Base-by-base conservation (phyloP, 2,113 vertebrate genomes). In the Psittacara wagleri region DNA sequence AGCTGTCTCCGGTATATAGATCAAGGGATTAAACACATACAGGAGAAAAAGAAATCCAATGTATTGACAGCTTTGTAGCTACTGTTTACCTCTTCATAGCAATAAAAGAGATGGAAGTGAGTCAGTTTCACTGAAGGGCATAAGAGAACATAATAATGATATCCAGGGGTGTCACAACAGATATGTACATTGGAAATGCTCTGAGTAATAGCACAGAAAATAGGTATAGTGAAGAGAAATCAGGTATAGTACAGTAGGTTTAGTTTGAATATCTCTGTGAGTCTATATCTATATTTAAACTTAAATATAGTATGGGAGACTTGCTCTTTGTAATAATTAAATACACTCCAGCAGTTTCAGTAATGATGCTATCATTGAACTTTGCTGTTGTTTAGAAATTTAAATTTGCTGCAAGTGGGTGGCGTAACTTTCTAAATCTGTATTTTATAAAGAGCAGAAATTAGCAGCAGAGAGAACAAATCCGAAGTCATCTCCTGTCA, bases 401-500 rank as follows among this genome's bases (percentile, higher is more conserved):
- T 62, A 88, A 90, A 97, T 92, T 87, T 93, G 44, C 88, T 95
- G 85, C 72, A 78, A 57, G 63, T 77, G 63, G 54, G 64, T 84
- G 88, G 63, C 54, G 63, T 67, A 79, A 63, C 67, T 78, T 88
- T 93, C 44, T 59, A 78, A 61, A 74, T 57, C 59, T 80, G 1
- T 85, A 17, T 92, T 86, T 87, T 76, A 43, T 39, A 31, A 72
- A 52, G 44, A 87, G 44, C 66, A 87, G 66, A 87, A 63, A 82
- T 82, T 78, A 79, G 67, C 13, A 79, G 31, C 68, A 74, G 44
- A 75, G 39, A 48, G 29, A 83, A 83, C 29, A 82, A 91, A 77
- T 80, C n/a, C 77, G 31, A 77, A 84, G 17, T 84, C 48, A 43
- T 25, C 6, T 80, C 28, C 59, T 92, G 67, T 49, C 62, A 85